A percentile compares a stretch with the other conserved stretches of the same genome.
Conservation (phyloP, 2,888 invertebrate species). For the Fabriciana adippe region DNA sequence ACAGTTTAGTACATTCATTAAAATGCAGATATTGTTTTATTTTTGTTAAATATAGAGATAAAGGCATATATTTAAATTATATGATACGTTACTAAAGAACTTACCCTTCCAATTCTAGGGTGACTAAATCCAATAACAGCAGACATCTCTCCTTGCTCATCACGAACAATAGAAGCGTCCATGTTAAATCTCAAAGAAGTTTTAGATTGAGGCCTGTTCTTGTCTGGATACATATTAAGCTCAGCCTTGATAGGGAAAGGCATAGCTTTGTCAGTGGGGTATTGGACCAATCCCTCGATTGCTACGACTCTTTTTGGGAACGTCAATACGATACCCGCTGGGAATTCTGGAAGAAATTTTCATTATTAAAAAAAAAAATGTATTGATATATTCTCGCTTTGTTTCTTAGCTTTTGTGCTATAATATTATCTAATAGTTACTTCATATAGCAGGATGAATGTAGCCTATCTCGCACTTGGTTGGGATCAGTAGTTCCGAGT, state of each 20-base stretch:
- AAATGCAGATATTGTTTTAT: no score
- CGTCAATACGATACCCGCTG: slow-evolving; percentile 81
- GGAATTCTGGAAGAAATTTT: slow-evolving; percentile 54
- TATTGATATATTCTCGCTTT: not conserved
- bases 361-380: not conserved
- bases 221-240: slow-evolving; percentile 86
- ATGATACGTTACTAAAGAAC: slow-evolving; percentile 5
- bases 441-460: no score
- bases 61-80: no score
- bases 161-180: slow-evolving; percentile 71
- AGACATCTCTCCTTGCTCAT: slow-evolving; percentile 72
- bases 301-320: slow-evolving; percentile 87
- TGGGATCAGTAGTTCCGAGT: no score
- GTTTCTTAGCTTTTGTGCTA: not conserved
- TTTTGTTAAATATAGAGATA: no score
- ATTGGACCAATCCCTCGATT: slow-evolving; percentile 80
- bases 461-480: no score
- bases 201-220: slow-evolving; percentile 87
- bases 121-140: slow-evolving; percentile 85
- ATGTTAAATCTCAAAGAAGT: slow-evolving; percentile 80
- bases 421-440: no score
- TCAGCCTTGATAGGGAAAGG: slow-evolving; percentile 85
- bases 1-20: no score
- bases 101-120: slow-evolving; percentile 85
- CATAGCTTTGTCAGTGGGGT: slow-evolving; percentile 67